phyloP scores from a whole-genome alignment of 23 tunicate species.

The Styela clava region DNA sequence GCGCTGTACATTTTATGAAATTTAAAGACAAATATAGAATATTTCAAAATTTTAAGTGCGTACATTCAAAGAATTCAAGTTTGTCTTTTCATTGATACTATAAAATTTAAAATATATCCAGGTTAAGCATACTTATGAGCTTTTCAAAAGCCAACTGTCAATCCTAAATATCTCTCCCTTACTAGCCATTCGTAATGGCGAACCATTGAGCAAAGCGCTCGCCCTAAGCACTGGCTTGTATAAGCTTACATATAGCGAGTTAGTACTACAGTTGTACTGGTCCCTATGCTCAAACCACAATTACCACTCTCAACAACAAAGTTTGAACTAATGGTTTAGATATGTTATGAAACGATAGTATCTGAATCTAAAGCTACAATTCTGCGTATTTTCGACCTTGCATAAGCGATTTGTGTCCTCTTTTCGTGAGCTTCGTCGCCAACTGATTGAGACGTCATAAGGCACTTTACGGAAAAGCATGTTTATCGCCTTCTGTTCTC shows the following conservation, averaged over 20 bases:
- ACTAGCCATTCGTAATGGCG: slow-evolving; percentile 23
- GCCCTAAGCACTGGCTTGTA: not conserved
- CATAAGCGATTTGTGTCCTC: slow-evolving; percentile 28
- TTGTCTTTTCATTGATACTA: not conserved
- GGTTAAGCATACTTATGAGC: not conserved
- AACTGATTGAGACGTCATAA: slow-evolving; percentile 80
- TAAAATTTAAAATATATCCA: not conserved
- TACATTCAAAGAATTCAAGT: not conserved
- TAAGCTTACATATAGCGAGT: slow-evolving; percentile 15
- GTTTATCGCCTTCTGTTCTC: slow-evolving; percentile 14
- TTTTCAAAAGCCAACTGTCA: not conserved
- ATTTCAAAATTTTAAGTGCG: not conserved
- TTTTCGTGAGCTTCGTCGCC: slow-evolving; percentile 57
- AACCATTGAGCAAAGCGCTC: not conserved
- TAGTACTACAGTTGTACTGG: not conserved
- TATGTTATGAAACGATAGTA: slow-evolving; percentile 20
- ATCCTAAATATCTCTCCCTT: not conserved
- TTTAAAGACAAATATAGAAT: not conserved
- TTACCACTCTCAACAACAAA: not conserved
- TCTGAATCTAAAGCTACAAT: slow-evolving; percentile 11
- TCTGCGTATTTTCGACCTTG: not conserved
- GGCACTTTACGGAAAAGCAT: slow-evolving; percentile 60
- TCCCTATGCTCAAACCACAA: not conserved
- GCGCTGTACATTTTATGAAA: not conserved
- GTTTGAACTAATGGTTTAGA: not conserved